Conservation (phyloP, 1,140 invertebrate species). For the Lasioglossum albipes region DNA sequence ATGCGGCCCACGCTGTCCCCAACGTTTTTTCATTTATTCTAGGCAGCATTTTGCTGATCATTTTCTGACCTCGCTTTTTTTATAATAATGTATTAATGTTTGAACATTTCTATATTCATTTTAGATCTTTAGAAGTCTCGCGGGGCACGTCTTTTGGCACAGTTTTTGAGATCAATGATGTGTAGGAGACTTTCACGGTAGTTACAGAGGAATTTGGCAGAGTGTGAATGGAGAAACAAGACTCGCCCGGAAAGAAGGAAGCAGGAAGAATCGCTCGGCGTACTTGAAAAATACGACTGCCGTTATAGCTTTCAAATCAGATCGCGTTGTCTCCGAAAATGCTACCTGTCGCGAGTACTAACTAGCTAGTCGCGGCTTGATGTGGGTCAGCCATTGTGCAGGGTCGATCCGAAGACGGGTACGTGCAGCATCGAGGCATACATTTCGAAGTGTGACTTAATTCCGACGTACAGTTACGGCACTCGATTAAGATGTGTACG, state of each 20-base stretch:
- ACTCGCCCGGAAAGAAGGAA: neutral
- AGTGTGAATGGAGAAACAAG: neutral
- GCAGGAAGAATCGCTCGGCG: neutral
- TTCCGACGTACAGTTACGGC: constrained; percentile 17
- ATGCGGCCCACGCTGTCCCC: no score
- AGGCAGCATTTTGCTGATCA: no score
- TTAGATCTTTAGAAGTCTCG: no score
- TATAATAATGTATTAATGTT: no score
- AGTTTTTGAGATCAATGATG: no score
- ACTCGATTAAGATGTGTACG: neutral
- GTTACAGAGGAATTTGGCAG: neutral
- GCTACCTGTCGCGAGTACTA: constrained; percentile 52
- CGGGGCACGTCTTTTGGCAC: no score
- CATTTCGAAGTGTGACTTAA: neutral
- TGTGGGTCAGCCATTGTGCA: constrained; percentile 61
- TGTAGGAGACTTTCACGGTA: no score
- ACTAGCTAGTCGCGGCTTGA: constrained; percentile 49
- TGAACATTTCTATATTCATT: no score
- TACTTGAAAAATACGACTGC: constrained; percentile 60
- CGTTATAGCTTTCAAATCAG: constrained; percentile 70
- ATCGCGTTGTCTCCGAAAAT: constrained; percentile 65
- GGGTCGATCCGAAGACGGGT: constrained; percentile 9
- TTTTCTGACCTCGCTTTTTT: no score
- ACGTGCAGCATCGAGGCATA: neutral
- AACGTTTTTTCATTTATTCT: no score